Conservation (phyloP, 1,140 invertebrate genomes). For the Batillaria attramentaria region DNA sequence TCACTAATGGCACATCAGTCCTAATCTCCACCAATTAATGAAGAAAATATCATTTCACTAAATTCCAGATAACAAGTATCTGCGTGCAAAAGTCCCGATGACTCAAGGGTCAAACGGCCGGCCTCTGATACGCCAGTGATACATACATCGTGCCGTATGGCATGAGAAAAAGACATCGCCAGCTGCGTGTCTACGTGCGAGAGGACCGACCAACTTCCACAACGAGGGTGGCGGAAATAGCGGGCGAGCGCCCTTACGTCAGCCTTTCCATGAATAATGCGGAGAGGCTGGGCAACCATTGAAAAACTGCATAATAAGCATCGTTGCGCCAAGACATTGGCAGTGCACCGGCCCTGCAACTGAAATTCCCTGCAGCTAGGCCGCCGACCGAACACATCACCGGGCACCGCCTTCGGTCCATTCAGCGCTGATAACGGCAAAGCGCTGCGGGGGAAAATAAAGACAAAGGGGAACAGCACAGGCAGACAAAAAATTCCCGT, state of each 20-base stretch:
- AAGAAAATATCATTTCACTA: neutral
- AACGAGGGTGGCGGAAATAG: constrained; percentile 17
- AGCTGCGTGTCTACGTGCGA: neutral
- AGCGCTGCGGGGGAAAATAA: neutral
- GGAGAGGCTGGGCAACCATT: constrained; percentile 23
- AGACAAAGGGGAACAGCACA: neutral
- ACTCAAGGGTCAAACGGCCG: neutral
- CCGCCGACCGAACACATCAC: neutral
- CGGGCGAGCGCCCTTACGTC: neutral
- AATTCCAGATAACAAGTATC: neutral
- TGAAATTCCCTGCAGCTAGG: neutral
- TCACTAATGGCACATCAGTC: neutral
- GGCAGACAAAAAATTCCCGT: neutral
- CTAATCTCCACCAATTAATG: neutral
- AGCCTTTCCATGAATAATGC: constrained; percentile 14
- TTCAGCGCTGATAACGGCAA: neutral
- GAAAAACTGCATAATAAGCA: constrained; percentile 30
- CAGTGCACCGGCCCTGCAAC: neutral
- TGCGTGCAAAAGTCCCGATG: neutral
- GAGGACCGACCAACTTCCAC: constrained; percentile 4
- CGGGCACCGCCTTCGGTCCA: neutral
- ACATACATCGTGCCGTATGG: no score
- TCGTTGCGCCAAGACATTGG: neutral
- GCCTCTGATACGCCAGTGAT: no score
- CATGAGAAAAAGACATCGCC: no score